Conservation (phyloP, 2,888 invertebrate genomes). For the Xiphydria camelus region DNA sequence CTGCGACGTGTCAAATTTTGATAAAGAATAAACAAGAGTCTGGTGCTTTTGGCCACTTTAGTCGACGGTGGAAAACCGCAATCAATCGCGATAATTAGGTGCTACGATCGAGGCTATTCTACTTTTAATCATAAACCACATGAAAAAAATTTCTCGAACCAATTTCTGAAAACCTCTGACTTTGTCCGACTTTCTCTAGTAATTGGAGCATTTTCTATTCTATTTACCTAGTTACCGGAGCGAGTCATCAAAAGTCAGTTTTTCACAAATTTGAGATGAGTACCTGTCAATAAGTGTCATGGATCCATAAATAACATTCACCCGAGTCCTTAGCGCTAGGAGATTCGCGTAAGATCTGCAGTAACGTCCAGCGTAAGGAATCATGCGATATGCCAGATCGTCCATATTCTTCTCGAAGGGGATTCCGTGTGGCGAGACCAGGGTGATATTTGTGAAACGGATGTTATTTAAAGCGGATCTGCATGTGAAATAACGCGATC, state of each 20-base stretch:
- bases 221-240: too few species aligned
- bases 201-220: too few species aligned
- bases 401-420: constrained; percentile 60
- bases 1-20: too few species aligned
- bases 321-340: constrained; percentile 66
- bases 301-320: constrained; percentile 67
- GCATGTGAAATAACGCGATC: constrained; percentile 11
- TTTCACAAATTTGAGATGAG: too few species aligned
- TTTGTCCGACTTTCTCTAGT: too few species aligned
- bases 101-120: too few species aligned
- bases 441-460: constrained; percentile 70
- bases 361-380: constrained; percentile 62
- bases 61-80: too few species aligned
- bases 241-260: too few species aligned
- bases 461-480: constrained; percentile 60
- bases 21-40: constrained; percentile 1
- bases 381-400: constrained; percentile 55
- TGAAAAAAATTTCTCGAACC: too few species aligned
- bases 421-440: constrained; percentile 71
- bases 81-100: too few species aligned
- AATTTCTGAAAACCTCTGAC: too few species aligned
- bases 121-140: too few species aligned
- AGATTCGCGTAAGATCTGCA: constrained; percentile 62
- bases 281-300: constrained; percentile 66
- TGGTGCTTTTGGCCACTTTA: neutral